These are phyloP conservation scores for Anolis sagrei DNA, from an alignment of 2,113 vertebrate species.

Conservation along the genomic window DNA sequence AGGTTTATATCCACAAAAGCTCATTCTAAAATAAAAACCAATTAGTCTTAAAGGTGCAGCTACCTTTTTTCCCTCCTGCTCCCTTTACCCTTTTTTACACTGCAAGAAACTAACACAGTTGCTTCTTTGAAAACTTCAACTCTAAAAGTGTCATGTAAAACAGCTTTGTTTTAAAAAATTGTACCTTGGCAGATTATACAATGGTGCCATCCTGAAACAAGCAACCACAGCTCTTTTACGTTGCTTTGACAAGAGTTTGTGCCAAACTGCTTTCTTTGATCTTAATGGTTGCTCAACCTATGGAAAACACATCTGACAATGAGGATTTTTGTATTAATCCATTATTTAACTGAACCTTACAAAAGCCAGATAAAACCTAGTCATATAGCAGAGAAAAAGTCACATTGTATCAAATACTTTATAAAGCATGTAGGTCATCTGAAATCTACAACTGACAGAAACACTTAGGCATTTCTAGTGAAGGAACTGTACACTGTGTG, in stretches of 20 bases:
- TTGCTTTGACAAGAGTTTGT: conserved; percentile 97
- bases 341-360: background rate
- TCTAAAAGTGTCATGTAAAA: background rate
- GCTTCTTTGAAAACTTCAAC: background rate
- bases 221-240: conserved; percentile 97
- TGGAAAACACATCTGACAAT: conserved; percentile 33
- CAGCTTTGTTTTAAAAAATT: conserved; percentile 29
- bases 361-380: background rate
- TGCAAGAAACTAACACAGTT: background rate
- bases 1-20: too few species aligned
- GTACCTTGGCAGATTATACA: conserved; percentile 97
- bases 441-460: too few species aligned
- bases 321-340: background rate
- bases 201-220: conserved; percentile 97
- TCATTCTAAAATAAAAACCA: too few species aligned
- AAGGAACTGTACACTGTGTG: too few species aligned
- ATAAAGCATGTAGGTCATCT: background rate
- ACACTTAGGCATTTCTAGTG: too few species aligned
- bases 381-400: background rate
- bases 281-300: conserved; percentile 97
- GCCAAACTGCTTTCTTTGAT: conserved; percentile 98
- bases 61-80: too few species aligned
- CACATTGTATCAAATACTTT: background rate
- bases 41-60: too few species aligned
- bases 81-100: background rate